These are phyloP conservation scores for Pantherophis alleghaniensis DNA, from an alignment of 2,797 vertebrate genomes.

Conservation along the genomic window DNA sequence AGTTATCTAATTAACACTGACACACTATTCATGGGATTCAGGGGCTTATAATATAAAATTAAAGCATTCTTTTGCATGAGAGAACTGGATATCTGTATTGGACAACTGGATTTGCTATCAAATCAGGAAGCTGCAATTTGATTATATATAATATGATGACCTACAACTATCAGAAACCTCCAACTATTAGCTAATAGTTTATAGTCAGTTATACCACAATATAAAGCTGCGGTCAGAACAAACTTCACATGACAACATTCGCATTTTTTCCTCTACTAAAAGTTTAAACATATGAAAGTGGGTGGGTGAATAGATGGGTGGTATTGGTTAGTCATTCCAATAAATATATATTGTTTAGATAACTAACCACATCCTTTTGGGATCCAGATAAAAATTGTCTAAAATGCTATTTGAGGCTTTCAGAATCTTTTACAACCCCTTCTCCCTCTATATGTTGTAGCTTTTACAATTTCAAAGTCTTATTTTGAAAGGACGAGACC, in stretches of 20 bases:
- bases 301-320: background rate
- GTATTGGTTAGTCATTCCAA: background rate
- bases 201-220: background rate
- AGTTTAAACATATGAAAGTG: background rate
- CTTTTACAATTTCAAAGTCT: constrained; percentile 9
- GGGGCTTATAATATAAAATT: background rate
- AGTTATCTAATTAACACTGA: background rate
- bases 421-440: background rate
- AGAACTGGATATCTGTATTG: background rate
- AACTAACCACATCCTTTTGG: background rate
- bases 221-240: background rate
- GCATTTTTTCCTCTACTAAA: background rate
- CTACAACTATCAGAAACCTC: background rate
- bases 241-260: background rate
- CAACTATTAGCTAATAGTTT: background rate
- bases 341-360: background rate
- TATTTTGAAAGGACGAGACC: background rate
- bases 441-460: constrained; percentile 10
- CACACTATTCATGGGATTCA: background rate
- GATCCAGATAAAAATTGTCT: background rate
- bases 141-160: background rate
- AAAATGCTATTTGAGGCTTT: background rate
- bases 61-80: background rate
- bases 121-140: background rate
- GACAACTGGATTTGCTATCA: background rate